A percentile compares a stretch with the other conserved stretches of the same genome.
These are phyloP conservation scores for Ibidorhyncha struthersii DNA, from an alignment of 2,113 vertebrate species.

Conservation along the genomic window DNA sequence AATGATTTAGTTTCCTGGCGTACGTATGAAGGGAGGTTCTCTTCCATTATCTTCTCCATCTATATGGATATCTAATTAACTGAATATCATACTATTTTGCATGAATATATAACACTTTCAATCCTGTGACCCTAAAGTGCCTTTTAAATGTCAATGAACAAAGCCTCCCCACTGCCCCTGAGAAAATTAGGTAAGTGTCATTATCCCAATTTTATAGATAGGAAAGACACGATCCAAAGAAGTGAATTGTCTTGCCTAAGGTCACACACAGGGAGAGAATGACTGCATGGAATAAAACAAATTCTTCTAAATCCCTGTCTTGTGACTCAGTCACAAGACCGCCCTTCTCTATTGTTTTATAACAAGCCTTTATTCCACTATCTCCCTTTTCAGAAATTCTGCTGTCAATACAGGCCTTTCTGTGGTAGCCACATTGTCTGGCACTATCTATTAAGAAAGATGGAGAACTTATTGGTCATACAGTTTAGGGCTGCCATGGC, in stretches of 20 bases:
- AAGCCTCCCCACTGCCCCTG: background rate
- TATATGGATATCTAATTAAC: background rate
- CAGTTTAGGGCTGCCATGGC: background rate
- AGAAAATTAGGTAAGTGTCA: background rate
- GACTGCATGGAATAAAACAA: background rate
- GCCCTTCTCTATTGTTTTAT: slow-evolving; percentile 33
- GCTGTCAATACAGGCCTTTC: background rate
- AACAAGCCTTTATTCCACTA: slow-evolving; percentile 16
- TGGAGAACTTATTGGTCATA: background rate
- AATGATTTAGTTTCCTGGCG: background rate
- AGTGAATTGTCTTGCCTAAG: background rate
- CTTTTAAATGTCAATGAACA: background rate
- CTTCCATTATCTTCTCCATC: background rate
- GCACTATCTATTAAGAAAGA: background rate
- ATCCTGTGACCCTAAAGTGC: background rate
- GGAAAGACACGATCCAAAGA: background rate
- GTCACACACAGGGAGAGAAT: background rate
- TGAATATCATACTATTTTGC: background rate
- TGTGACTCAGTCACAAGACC: slow-evolving; percentile 26
- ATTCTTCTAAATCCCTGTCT: slow-evolving; percentile 8
- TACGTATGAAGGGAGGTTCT: background rate
- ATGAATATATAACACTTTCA: background rate
- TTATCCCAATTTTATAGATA: background rate
- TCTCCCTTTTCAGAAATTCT: slow-evolving; percentile 25
- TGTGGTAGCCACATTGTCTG: background rate